Conservation (phyloP, 2,797 vertebrate genomes). For the Anguilla obscura region DNA sequence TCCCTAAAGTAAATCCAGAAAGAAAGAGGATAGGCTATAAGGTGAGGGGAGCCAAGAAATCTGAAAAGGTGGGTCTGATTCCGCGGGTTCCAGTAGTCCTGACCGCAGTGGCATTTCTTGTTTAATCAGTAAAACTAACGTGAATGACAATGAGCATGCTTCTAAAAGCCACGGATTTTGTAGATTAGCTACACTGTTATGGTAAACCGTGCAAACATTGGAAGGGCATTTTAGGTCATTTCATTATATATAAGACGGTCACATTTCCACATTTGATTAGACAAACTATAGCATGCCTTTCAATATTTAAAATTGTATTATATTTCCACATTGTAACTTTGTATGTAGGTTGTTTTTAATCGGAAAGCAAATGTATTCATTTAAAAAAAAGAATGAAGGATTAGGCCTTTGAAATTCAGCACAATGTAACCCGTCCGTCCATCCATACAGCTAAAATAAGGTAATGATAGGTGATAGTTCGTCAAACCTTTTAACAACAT, state of each 20-base stretch:
- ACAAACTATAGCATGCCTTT: not conserved
- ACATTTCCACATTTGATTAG: not conserved
- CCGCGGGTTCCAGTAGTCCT: no score
- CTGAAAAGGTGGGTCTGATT: no score
- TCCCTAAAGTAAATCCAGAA: no score
- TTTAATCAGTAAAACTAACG: not conserved
- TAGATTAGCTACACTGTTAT: not conserved
- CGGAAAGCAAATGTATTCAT: not conserved
- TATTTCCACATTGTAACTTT: not conserved
- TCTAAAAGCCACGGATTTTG: not conserved
- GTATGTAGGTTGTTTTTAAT: not conserved
- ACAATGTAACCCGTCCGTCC: not conserved
- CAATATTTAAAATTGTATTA: not conserved
- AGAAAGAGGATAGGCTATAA: no score
- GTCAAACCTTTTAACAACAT: not conserved
- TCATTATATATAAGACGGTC: not conserved
- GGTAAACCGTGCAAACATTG: not conserved
- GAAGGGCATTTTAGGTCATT: not conserved
- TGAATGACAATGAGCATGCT: not conserved
- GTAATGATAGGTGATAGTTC: not conserved
- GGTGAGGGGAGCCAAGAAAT: no score
- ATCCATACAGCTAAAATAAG: not conserved
- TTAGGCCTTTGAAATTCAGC: not conserved
- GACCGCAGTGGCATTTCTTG: not conserved
- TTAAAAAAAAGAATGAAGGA: not conserved